Percentiles rank a stretch among this genome's conserved stretches.
Conservation (phyloP, 2,797 vertebrate species). For the Silurus aristotelis region DNA sequence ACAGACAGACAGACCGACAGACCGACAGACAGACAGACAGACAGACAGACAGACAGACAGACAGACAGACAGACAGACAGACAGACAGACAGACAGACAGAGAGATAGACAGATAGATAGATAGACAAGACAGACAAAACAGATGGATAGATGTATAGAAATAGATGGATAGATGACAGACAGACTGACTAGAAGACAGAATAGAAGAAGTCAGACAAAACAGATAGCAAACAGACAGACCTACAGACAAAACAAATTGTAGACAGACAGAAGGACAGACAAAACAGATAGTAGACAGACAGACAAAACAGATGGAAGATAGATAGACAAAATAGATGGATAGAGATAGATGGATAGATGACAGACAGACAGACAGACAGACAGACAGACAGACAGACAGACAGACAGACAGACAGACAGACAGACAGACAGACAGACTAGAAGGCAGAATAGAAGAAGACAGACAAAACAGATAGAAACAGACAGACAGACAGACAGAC, state of each 20-base stretch:
- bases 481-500: not conserved
- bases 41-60: too few species aligned
- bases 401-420: not conserved
- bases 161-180: too few species aligned
- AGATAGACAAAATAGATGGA: not conserved
- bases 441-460: not conserved
- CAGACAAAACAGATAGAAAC: not conserved
- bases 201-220: not conserved
- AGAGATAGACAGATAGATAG: too few species aligned
- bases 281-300: not conserved
- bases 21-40: too few species aligned
- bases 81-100: too few species aligned
- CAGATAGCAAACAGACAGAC: not conserved
- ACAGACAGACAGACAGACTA: not conserved
- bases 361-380: not conserved
- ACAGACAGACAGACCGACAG: too few species aligned
- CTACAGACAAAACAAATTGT: too few species aligned
- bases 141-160: too few species aligned
- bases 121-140: too few species aligned
- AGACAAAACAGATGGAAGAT: not conserved
- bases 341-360: not conserved
- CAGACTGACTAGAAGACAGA: too few species aligned
- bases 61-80: too few species aligned
- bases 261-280: not conserved
- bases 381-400: not conserved